Base-by-base conservation (phyloP, 2,113 vertebrate genomes). In the Coryphaenoides rupestris region DNA sequence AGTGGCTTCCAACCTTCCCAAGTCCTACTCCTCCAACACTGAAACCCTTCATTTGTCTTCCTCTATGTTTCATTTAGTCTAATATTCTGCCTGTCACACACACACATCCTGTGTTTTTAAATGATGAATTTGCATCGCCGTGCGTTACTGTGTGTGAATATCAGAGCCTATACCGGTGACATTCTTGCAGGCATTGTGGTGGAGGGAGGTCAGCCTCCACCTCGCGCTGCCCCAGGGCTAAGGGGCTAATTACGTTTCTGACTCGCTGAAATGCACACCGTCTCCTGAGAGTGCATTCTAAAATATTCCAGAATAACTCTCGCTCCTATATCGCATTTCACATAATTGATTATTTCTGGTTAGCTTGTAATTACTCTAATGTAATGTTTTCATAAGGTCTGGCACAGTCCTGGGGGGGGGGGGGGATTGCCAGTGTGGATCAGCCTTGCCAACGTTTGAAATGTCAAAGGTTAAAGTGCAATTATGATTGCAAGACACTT, bases 171-270 rank as follows among this genome's bases (percentile, higher is more conserved):
- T 76, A 73, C 78, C 76, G 74, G 59, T 65, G 78, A 76, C 63
- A 53, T 57, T 45, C 68, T 65, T 46, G 77, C 67, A 74, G 60
- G 60, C 65, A 15, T 46, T 60, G 53, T 66, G 56, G 22, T 70
- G 65, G 70, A 64, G 68, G 33, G 70, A 66, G 73, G 76, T 83
- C 49, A 24, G 22, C 76, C 77, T 70, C 53, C 80, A 75, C 26
- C 19, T 68, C 78, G 72, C 58, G 75, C 65, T 78, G 49, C 84
- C 70, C n/a, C 54, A 62, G 14, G 76, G 83, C 78, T 70, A 82
- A 81, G 82, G 33, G 75, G 84, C 80, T 86, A 86, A 85, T 88
- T 86, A 87, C 82, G 78, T 87, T 87, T 81, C 70, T 84, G 82
- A 83, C 77, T 85, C 74, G 69, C 75, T 90, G 84, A 88, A 90